Evolutionary conservation across 2,888 invertebrate genomes (phyloP).

Genomic region (Leuctra nigra): DNA sequence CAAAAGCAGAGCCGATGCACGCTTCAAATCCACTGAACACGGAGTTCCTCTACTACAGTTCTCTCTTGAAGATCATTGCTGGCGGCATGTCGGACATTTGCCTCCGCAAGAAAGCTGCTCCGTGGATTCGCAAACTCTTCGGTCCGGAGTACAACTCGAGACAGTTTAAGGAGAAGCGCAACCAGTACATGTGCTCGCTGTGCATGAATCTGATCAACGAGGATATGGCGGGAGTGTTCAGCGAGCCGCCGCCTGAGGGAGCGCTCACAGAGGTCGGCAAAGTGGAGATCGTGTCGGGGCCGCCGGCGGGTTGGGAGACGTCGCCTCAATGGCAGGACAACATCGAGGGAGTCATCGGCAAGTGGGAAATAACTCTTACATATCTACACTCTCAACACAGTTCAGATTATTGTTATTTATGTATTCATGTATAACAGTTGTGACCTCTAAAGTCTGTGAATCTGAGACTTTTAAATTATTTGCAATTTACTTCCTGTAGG

Average conservation of each 20-base stretch:
- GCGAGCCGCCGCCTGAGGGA: constrained; percentile 37
- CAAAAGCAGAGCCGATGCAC: no score
- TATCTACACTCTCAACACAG: not conserved
- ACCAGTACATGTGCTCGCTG: constrained; percentile 42
- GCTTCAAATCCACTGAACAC: no score
- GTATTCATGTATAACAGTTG: no score
- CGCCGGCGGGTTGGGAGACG: constrained; percentile 42
- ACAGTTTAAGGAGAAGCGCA: constrained; percentile 43
- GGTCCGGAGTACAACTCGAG: constrained; percentile 45
- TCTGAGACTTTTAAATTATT: no score
- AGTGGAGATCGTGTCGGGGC: constrained; percentile 33
- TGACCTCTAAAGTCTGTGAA: no score
- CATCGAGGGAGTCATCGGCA: constrained; percentile 31
- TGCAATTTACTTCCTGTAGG: no score
- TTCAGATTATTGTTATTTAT: no score
- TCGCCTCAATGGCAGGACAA: constrained; percentile 43
- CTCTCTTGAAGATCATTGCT: no score
- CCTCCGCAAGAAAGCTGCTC: constrained; percentile 38
- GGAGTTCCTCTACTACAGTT: no score
- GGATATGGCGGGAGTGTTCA: constrained; percentile 40
- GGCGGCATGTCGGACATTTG: constrained; percentile 38
- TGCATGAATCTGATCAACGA: constrained; percentile 41
- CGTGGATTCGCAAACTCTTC: constrained; percentile 45
- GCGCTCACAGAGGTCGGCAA: constrained; percentile 38
- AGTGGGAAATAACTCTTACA: no score